These are phyloP conservation scores for Romanomermis culicivorax DNA, from an alignment of 2,888 invertebrate species.

Conservation along the genomic window DNA sequence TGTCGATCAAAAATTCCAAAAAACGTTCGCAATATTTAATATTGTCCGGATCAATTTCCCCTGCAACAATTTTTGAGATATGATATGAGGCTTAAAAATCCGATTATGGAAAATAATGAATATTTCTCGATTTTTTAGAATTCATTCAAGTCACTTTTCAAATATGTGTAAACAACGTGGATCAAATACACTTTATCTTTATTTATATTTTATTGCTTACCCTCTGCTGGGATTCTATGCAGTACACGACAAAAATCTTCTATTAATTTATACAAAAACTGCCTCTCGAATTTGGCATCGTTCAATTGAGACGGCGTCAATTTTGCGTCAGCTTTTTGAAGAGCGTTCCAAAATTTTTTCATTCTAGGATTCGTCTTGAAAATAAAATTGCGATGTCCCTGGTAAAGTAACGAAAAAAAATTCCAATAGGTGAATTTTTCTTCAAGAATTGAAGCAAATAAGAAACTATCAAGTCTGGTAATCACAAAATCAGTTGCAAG, in stretches of 20 bases:
- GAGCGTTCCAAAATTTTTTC: slow-evolving; percentile 70
- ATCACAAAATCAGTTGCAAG: too few species aligned
- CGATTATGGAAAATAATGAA: too few species aligned
- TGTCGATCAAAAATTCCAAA: slow-evolving; percentile 77
- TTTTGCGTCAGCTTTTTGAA: slow-evolving; percentile 53
- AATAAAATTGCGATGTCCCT: slow-evolving; percentile 60
- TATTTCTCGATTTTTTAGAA: too few species aligned
- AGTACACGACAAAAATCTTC: slow-evolving; percentile 62
- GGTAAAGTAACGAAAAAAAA: slow-evolving; percentile 10
- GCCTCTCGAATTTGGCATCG: slow-evolving; percentile 53
- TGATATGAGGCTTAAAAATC: too few species aligned
- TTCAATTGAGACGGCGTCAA: slow-evolving; percentile 13
- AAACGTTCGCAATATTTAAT: slow-evolving; percentile 70
- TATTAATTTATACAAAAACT: slow-evolving; percentile 61
- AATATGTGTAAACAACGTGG: neutral
- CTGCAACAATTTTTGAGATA: too few species aligned
- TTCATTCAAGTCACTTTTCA: neutral
- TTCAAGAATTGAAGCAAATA: too few species aligned
- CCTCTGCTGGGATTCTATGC: slow-evolving; percentile 44
- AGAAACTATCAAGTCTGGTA: too few species aligned
- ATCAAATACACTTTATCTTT: neutral
- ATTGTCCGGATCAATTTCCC: slow-evolving; percentile 32
- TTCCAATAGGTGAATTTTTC: neutral
- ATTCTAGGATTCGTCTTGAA: slow-evolving; percentile 65
- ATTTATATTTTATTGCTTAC: slow-evolving; percentile 8